Base-by-base conservation (phyloP, 2,797 vertebrate species). In the Tragelaphus eurycerus region DNA sequence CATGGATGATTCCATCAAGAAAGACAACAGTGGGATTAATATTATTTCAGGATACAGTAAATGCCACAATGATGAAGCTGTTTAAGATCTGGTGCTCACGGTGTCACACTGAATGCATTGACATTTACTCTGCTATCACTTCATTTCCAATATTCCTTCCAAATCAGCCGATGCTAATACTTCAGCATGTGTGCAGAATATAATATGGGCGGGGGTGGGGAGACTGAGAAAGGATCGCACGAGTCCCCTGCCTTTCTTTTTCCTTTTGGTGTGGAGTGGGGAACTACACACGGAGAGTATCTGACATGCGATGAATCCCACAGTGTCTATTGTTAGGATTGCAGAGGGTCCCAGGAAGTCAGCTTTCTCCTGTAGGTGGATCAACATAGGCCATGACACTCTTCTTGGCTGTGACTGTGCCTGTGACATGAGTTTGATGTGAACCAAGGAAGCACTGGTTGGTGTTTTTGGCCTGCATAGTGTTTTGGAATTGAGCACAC, bases 81-180 rank as follows among this genome's bases (percentile, higher is more conserved):
- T 99, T 99, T 98, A 99, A 99, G 98, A 98, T 98, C 98, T 98
- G 98, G 98, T 98, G 99, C 98, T 99, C 98, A 98, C 98, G 82
- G 98, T 99, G 98, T 99, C 99, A 98, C 98, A 98, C 98, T 99
- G 99, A 99, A 99, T 99, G 99, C 99, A 99, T 99, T 99, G 99
- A 99, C 99, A 99, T 99, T 99, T 99, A 99, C 98, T 99, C 98
- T 98, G 98, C 99, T 99, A 98, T 99, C 99, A 98, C 98, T 99
- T 99, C 99, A 99, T 99, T 99, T 99, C 99, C 98, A 98, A 98
- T 99, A 99, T 98, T 98, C 98, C 99, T 99, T 99, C 98, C 98
- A 99, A 98, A 98, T 99, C 98, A 98, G 98, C 98, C 97, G 98
- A 98, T 98, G 98, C 98, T 99, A 99, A 99, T 99, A 98, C 97